Base-by-base conservation (phyloP, 2,888 invertebrate genomes). In the Eulithis testata region DNA sequence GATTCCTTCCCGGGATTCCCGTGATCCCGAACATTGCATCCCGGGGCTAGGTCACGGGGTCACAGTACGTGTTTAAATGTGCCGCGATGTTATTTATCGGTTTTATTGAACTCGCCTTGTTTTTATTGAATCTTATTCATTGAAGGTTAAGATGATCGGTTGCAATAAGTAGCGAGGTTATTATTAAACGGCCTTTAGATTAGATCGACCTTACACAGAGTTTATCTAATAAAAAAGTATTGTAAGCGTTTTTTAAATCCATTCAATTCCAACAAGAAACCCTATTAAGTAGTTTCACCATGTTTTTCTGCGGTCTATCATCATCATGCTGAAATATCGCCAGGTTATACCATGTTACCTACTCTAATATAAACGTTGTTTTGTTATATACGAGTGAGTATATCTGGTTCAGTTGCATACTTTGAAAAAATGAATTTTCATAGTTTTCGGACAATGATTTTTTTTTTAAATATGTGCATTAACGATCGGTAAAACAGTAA, bases 21-120 rank as follows among this genome's bases (percentile, higher is more conserved):
- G 66, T 63, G 66, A 63, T 64, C 68, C 73, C 68, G 71, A 68
- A 71, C 65, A 56, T 59, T 53, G 67, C 58, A 55, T 63, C 56
- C 60, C 44, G 54, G 37, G 63, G 58, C 71, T 63, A 68, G 80
- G 79, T 81, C 78, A 81, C 71, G 75, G 62, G 80, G 78, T 79
- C 80, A 71, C 74, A 72, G 68, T 65, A 67, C 64, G 61, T 61
- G 54, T 58, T 65, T 36, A 58, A 62, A 58, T 51, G 47, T 47
- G 50, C 51, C 52, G 44, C 47, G 63, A 60, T 56, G 54, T 59
- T 52, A 21, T 63, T 65, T 49, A 53, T 64, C 58, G 40, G 37
- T 31, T 63, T 69, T 68, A 66, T 68, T 65, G 54, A 40, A 54
- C 43, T 64, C 63, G 51, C 53, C 64, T 66, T 62, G 59, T 49